A percentile compares a stretch with the other conserved stretches of the same genome.
Conservation (phyloP, 2,888 invertebrate genomes). For the Acrobeloides nanus region DNA sequence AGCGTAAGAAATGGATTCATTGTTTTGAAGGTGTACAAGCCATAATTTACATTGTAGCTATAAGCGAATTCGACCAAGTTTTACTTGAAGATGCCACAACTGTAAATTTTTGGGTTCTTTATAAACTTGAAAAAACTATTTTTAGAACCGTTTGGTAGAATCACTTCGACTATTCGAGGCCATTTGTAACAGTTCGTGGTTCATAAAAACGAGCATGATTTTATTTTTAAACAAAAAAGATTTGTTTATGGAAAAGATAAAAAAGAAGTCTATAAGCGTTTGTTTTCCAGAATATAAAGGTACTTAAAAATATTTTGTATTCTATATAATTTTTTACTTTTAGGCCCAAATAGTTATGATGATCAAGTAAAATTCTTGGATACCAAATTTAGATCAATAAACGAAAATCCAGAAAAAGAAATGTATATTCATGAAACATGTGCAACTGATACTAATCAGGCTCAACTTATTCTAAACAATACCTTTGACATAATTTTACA, state of each 20-base stretch:
- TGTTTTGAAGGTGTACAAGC: conserved; percentile 50
- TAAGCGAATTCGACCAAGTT: conserved; percentile 51
- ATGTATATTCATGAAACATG: conserved; percentile 84
- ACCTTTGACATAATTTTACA: conserved; percentile 53
- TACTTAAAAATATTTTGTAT: conserved; percentile 9
- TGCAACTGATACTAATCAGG: conserved; percentile 78
- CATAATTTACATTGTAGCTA: conserved; percentile 43
- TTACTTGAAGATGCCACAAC: conserved; percentile 51
- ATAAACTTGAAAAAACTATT: conserved; percentile 10
- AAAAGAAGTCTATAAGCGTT: conserved; percentile 33
- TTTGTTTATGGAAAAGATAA: conserved; percentile 50
- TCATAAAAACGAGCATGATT: conserved; percentile 53
- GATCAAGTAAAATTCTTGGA: conserved; percentile 98
- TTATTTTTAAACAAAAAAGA: conserved; percentile 52
- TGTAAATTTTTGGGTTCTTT: conserved; percentile 26
- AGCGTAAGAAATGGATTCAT: conserved; percentile 41
- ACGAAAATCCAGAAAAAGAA: conserved; percentile 99
- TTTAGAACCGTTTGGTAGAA: conserved; percentile 52
- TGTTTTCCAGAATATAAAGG: conserved; percentile 53
- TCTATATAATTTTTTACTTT: conserved; percentile 10
- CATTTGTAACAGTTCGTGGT: conserved; percentile 52
- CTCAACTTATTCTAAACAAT: conserved; percentile 49
- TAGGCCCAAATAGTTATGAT: conserved; percentile 87
- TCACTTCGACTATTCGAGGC: conserved; percentile 51
- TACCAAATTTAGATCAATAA: conserved; percentile 99